Base-by-base conservation (phyloP, 1,140 invertebrate genomes). In the Branchinecta lindahli region DNA sequence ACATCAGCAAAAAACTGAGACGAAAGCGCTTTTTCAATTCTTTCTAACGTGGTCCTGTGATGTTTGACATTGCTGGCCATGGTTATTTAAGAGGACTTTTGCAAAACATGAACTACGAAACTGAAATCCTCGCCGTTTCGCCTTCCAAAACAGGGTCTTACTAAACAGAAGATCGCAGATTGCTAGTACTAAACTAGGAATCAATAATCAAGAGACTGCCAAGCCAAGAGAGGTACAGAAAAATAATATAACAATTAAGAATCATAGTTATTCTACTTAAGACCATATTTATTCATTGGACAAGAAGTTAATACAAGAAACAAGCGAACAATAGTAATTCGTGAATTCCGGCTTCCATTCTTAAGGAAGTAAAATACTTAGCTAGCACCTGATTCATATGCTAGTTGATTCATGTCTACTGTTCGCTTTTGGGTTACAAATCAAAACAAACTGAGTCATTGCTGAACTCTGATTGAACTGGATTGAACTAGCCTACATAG, bases 1-100 rank as follows among this genome's bases (percentile, higher is more conserved):
- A 78, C 74, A 75, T 82, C 81, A 8, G 77, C 80, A 69, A 83
- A 80, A 72, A 79, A 80, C 9, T 71, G 70, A n/a, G 72, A 72
- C 4, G 81, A 82, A 65, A 83, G 80, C 73, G 80, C 82, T 71
- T 82, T 82, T 68, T 82, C 80, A 47, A 80, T 78, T 70, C 82
- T 75, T 69, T 82, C 82, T 65, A 81, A 73, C 7, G 81, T 82
- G 52, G 82, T 82, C 45, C 78, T 73, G 71, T 76, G 76, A 73
- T 82, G 78, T 75, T 83, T 83, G n/a, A 75, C 74, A 44, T 75
- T 72, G 18, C 70, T 71, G 7, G 70, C 68, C 33, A 33, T 33
- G 33, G 33, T 5, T 33, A 5, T 33, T 33, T 3, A 3, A 33
- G 33, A 1, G 1, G 33, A 5, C 33, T 3, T 33, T 3, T 1